Evolutionary conservation across 2,113 vertebrate genomes (phyloP).

Genomic region (Leucosticte australis): DNA sequence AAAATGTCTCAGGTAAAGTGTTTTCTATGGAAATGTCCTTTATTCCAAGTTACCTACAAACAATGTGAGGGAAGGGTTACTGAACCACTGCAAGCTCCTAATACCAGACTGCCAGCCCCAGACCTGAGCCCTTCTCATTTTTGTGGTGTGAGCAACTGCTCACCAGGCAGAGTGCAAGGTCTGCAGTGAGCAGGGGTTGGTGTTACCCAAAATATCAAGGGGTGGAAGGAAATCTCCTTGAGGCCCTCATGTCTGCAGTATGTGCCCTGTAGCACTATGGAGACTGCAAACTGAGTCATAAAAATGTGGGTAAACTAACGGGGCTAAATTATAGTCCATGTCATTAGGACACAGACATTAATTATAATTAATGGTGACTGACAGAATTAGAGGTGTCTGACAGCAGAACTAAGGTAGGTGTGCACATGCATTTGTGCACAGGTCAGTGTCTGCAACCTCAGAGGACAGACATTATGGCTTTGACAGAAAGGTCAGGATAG

Average conservation of each 20-base stretch:
- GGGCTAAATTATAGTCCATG: not conserved
- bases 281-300: not conserved
- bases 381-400: not conserved
- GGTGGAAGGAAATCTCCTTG: not conserved
- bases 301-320: not conserved
- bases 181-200: not conserved
- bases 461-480: not conserved
- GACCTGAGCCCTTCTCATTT: not conserved
- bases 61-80: not conserved
- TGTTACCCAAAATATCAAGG: not conserved
- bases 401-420: not conserved
- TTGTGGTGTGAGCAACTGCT: fast-evolving
- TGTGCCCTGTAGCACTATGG: not conserved
- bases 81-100: not conserved
- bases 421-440: fast-evolving
- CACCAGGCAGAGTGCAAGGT: fast-evolving
- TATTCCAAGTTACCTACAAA: not conserved
- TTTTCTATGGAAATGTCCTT: not conserved
- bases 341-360: not conserved
- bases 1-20: not conserved
- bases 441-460: not conserved
- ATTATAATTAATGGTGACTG: not conserved
- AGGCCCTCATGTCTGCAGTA: not conserved
- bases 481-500: not conserved
- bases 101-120: not conserved